phyloP scores from a whole-genome alignment of 2,888 invertebrate genomes.

The Machimus rusticus region DNA sequence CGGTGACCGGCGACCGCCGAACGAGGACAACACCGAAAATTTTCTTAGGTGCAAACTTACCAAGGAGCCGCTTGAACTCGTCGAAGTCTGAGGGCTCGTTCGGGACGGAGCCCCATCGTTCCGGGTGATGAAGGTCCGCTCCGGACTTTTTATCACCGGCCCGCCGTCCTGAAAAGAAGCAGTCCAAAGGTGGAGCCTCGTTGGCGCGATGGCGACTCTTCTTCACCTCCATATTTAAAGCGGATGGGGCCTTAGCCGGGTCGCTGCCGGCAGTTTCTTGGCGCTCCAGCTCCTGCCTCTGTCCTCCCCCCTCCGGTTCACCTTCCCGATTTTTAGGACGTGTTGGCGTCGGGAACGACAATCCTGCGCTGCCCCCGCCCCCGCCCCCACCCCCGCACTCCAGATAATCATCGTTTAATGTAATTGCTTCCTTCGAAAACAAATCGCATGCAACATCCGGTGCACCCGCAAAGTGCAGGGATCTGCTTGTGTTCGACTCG shows the following conservation, averaged over 20 bases:
- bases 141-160: background rate
- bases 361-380: background rate
- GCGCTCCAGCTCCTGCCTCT: background rate
- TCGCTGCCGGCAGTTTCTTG: background rate
- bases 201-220: background rate
- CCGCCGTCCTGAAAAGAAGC: background rate
- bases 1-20: background rate
- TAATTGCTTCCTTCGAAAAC: slow-evolving; percentile 16
- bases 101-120: background rate
- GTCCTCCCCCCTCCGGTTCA: background rate
- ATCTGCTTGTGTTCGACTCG: background rate
- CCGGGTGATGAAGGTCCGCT: background rate
- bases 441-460: slow-evolving; percentile 2
- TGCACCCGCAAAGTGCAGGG: background rate
- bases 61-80: background rate
- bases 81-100: background rate
- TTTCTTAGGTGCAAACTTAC: background rate
- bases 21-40: background rate
- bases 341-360: background rate
- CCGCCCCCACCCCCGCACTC: background rate
- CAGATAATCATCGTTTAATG: background rate
- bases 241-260: background rate
- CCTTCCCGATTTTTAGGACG: background rate
- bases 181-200: background rate
- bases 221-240: background rate